phyloP scores from a whole-genome alignment of 2,797 vertebrate species.

The Typhlichthys subterraneus region DNA sequence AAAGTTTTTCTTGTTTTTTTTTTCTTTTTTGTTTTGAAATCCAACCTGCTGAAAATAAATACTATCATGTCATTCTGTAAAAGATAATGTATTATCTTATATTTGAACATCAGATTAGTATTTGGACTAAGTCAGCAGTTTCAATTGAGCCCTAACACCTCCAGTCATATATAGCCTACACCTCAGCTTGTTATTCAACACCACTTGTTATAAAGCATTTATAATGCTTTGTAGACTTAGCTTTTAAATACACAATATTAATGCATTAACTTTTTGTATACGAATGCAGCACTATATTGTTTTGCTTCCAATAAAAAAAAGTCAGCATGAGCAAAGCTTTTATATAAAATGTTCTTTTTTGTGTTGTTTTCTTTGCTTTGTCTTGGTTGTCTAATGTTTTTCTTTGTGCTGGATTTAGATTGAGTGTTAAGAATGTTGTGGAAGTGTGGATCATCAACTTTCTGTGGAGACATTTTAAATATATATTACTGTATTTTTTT shows the following conservation, averaged over 20 bases:
- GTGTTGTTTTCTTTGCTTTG: not conserved
- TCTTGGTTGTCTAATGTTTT: not conserved
- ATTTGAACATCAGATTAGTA: not conserved
- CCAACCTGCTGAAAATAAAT: not conserved
- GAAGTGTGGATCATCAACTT: conserved; percentile 7
- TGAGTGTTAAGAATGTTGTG: conserved; percentile 6
- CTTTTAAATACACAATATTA: not conserved
- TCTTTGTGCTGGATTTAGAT: conserved; percentile 21
- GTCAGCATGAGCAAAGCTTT: conserved; percentile 29
- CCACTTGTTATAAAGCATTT: conserved; percentile 21
- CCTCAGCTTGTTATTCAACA: conserved; percentile 17
- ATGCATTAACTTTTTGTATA: conserved; percentile 11
- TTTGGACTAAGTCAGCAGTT: conserved; percentile 9
- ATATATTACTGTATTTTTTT: conserved; percentile 1
- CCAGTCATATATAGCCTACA: conserved; percentile 36
- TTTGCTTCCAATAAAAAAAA: conserved; percentile 25
- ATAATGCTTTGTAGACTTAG: conserved; percentile 8
- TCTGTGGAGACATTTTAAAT: conserved; percentile 10
- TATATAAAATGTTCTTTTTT: not conserved
- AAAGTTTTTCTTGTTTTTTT: not conserved
- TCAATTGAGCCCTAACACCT: conserved; percentile 10
- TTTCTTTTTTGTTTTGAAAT: not conserved
- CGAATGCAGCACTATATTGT: conserved; percentile 20
- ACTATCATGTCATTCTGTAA: not conserved
- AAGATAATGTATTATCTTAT: not conserved